Evolutionary conservation across 2,113 vertebrate genomes (phyloP).

Genomic region (Cervus canadensis): DNA sequence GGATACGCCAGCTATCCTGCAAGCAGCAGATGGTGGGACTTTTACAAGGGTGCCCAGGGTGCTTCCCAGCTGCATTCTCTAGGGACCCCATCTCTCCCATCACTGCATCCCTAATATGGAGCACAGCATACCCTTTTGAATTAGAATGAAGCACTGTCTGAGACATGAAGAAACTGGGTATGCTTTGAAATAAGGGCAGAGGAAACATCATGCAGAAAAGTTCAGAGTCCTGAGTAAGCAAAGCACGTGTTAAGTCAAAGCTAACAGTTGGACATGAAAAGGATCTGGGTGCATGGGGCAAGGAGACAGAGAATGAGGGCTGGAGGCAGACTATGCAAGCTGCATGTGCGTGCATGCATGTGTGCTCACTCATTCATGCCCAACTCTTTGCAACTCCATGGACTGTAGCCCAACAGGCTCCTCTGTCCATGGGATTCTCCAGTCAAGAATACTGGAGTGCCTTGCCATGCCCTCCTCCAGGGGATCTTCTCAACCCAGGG

Average conservation of each 20-base stretch:
- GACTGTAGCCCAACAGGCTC: background rate
- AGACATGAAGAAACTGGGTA: background rate
- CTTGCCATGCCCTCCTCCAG: background rate
- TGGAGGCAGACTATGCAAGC: background rate
- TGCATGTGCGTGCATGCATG: accelerated
- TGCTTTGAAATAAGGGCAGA: background rate
- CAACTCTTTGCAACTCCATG: background rate
- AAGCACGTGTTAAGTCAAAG: background rate
- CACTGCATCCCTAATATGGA: background rate
- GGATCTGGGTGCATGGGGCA: accelerated
- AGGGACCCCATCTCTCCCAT: background rate
- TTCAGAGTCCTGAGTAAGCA: background rate
- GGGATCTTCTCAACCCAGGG: background rate
- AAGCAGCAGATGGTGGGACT: background rate
- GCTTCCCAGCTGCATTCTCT: background rate
- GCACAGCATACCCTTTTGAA: background rate
- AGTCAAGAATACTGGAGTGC: background rate
- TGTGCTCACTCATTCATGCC: background rate
- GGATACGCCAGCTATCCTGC: background rate
- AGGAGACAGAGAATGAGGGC: background rate
- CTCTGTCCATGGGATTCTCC: background rate
- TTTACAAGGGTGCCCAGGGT: background rate
- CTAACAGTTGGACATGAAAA: background rate
- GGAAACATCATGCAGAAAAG: background rate
- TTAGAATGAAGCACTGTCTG: background rate